phyloP scores from a whole-genome alignment of 2,888 invertebrate genomes.

The Yponomeuta malinellus region DNA sequence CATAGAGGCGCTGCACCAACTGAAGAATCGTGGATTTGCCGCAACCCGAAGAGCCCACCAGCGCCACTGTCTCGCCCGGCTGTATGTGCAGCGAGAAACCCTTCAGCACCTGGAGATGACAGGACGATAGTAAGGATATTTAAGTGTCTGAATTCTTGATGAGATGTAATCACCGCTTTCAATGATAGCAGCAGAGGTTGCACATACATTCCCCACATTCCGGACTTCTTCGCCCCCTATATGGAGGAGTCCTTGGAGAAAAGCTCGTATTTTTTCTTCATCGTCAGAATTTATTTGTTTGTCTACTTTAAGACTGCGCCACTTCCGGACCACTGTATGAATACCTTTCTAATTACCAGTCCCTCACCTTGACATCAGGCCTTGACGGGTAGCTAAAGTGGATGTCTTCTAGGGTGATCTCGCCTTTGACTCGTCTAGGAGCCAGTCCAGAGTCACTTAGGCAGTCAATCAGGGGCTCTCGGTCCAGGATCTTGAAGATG shows the following conservation, averaged over 20 bases:
- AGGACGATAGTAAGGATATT: neutral
- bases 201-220: no score
- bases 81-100: slow-evolving; percentile 79
- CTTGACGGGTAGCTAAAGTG: slow-evolving; percentile 88
- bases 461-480: slow-evolving; percentile 82
- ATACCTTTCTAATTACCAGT: no score
- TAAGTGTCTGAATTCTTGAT: no score
- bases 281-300: no score
- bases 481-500: slow-evolving; percentile 83
- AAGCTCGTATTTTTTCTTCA: no score
- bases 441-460: slow-evolving; percentile 76
- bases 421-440: slow-evolving; percentile 77
- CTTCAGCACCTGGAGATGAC: slow-evolving; percentile 74
- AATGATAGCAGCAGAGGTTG: no score
- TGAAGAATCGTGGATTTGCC: slow-evolving; percentile 89
- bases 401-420: slow-evolving; percentile 81
- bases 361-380: slow-evolving; percentile 78
- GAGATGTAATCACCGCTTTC: no score
- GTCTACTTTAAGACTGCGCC: no score
- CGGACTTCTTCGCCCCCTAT: no score
- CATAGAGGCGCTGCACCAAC: slow-evolving; percentile 83
- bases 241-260: no score
- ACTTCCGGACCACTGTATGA: no score
- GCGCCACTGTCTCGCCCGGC: slow-evolving; percentile 81
- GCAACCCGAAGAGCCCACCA: slow-evolving; percentile 86